Evolutionary conservation across 2,113 vertebrate genomes (phyloP).

Genomic region (Macroglossus sobrinus): DNA sequence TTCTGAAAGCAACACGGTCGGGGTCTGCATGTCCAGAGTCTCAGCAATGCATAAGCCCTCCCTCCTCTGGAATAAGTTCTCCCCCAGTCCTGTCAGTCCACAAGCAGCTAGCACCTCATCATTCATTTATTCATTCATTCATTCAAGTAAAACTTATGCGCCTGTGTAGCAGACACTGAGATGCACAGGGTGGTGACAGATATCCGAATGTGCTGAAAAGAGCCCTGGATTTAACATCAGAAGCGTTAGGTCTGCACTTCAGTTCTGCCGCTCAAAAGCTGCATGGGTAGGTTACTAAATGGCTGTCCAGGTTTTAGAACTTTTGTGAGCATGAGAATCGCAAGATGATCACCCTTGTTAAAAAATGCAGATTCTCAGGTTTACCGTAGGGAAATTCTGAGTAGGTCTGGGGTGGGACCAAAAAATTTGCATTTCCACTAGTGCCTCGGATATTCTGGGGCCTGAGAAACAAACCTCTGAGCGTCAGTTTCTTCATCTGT

Average conservation of each 20-base stretch:
- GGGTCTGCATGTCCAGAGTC: neutral
- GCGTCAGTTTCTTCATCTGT: neutral
- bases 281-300: neutral
- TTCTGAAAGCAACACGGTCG: conserved; percentile 63
- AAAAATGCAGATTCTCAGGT: neutral
- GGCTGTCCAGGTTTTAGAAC: neutral
- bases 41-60: neutral
- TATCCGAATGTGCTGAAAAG: neutral
- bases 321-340: neutral
- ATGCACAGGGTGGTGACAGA: neutral
- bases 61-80: neutral
- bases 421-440: conserved; percentile 9
- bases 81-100: neutral
- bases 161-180: neutral
- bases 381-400: neutral
- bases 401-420: neutral
- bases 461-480: neutral
- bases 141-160: neutral
- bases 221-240: neutral
- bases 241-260: neutral
- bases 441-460: neutral
- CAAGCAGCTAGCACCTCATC: neutral
- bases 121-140: neutral
- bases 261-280: neutral
- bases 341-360: neutral